Conservation (phyloP, 23 tunicate species). For the Styela plicata region DNA sequence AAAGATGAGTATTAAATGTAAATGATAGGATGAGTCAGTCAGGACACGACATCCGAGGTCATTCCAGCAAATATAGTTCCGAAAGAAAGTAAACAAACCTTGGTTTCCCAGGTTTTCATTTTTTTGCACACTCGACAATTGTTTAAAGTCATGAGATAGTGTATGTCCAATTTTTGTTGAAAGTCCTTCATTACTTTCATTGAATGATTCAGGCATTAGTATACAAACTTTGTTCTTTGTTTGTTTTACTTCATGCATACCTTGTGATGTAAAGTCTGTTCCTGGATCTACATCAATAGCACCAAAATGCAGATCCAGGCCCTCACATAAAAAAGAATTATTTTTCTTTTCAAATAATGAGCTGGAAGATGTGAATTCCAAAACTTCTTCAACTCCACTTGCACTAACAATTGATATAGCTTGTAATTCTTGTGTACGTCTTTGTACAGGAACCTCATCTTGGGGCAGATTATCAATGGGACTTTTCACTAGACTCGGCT, state of each 20-base stretch:
- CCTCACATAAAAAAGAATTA: constrained; percentile 73
- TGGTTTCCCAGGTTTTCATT: no score
- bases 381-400: constrained; percentile 16
- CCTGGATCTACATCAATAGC: constrained; percentile 22
- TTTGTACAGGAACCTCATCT: background rate
- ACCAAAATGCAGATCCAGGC: constrained; percentile 58
- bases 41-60: no score
- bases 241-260: background rate
- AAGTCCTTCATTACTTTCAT: no score
- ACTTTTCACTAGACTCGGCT: background rate
- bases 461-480: background rate
- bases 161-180: no score
- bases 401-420: constrained; percentile 2
- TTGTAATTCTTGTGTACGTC: background rate
- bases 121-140: no score
- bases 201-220: no score
- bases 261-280: background rate
- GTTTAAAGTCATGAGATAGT: no score
- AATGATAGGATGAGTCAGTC: no score
- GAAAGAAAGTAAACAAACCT: no score
- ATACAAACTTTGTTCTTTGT: no score
- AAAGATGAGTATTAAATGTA: no score
- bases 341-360: background rate
- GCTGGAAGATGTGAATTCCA: background rate
- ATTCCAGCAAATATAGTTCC: no score